A percentile compares a stretch with the other conserved stretches of the same genome.
Conservation (phyloP, 1,140 invertebrate genomes). For the Drosophila albomicans region DNA sequence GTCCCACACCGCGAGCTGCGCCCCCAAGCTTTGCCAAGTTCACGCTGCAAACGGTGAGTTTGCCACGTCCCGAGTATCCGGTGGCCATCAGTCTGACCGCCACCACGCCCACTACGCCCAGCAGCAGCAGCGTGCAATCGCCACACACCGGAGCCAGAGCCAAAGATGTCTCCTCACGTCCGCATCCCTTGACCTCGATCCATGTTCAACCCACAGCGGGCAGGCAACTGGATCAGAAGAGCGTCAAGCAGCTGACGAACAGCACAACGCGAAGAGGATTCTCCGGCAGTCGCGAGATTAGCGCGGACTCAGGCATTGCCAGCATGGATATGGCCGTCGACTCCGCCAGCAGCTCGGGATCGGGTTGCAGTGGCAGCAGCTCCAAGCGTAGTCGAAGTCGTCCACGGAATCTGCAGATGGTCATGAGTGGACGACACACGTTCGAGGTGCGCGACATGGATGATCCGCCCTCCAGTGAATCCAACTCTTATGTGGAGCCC, state of each 20-base stretch:
- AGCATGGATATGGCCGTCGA: constrained; percentile 86
- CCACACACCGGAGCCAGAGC: constrained; percentile 54
- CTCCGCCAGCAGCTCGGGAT: constrained; percentile 57
- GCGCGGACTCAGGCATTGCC: constrained; percentile 87
- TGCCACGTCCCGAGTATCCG: constrained; percentile 90
- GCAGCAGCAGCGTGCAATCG: constrained; percentile 72
- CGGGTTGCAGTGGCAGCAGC: constrained; percentile 63
- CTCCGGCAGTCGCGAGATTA: constrained; percentile 85
- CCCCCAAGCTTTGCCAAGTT: constrained; percentile 86
- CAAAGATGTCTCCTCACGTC: constrained; percentile 54
- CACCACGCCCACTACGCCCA: constrained; percentile 77
- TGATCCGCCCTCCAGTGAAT: constrained; percentile 86
- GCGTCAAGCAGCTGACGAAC: constrained; percentile 90
- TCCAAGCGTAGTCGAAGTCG: constrained; percentile 81
- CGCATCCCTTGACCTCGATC: constrained; percentile 70
- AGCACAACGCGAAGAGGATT: constrained; percentile 86
- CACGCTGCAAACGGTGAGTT: constrained; percentile 90
- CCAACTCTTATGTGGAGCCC: constrained; percentile 87
- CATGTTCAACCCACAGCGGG: constrained; percentile 51
- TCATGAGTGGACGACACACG: constrained; percentile 86
- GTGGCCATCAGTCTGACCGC: constrained; percentile 85
- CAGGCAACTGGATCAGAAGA: constrained; percentile 87
- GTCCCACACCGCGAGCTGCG: constrained; percentile 69
- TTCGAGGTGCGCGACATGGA: constrained; percentile 88
- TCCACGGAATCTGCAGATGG: constrained; percentile 87